Evolutionary conservation across 1,140 invertebrate genomes (phyloP).

Genomic region (Hyphantria cunea): DNA sequence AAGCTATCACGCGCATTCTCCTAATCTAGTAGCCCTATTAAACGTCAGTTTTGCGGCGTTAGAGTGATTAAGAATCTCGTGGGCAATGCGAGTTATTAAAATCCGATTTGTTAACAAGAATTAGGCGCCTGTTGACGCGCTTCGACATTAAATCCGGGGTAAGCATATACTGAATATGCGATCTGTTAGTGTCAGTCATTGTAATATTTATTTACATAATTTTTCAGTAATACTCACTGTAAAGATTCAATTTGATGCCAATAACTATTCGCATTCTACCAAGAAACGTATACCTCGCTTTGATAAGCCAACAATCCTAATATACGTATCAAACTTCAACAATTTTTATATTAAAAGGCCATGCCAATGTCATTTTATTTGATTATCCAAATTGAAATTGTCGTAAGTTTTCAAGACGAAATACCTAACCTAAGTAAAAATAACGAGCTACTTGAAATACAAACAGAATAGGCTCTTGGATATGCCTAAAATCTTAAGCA

Average conservation of each 20-base stretch:
- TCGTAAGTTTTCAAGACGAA: slow-evolving; percentile 3
- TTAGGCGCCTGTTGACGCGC: too few species aligned
- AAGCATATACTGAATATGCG: too few species aligned
- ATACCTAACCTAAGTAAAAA: background rate
- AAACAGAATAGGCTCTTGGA: background rate
- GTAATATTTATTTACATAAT: background rate
- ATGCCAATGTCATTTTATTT: slow-evolving; percentile 34
- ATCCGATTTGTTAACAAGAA: too few species aligned
- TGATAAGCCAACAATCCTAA: slow-evolving; percentile 44
- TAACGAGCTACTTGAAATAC: background rate
- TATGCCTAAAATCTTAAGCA: background rate
- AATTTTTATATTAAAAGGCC: slow-evolving; percentile 53
- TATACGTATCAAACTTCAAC: slow-evolving; percentile 56
- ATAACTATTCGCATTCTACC: slow-evolving; percentile 14
- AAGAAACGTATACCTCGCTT: slow-evolving; percentile 7
- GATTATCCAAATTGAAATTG: slow-evolving; percentile 17
- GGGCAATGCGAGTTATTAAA: background rate
- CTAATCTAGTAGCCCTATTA: background rate
- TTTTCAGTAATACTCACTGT: slow-evolving; percentile 13
- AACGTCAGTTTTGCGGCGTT: background rate
- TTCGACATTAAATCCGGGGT: too few species aligned
- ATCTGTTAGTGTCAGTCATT: background rate
- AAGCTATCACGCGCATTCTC: background rate
- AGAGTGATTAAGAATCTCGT: background rate
- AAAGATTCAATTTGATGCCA: slow-evolving; percentile 1